A percentile compares a stretch with the other conserved stretches of the same genome.
Conservation (phyloP, 1,140 invertebrate genomes). For the Drosophila punjabiensis region DNA sequence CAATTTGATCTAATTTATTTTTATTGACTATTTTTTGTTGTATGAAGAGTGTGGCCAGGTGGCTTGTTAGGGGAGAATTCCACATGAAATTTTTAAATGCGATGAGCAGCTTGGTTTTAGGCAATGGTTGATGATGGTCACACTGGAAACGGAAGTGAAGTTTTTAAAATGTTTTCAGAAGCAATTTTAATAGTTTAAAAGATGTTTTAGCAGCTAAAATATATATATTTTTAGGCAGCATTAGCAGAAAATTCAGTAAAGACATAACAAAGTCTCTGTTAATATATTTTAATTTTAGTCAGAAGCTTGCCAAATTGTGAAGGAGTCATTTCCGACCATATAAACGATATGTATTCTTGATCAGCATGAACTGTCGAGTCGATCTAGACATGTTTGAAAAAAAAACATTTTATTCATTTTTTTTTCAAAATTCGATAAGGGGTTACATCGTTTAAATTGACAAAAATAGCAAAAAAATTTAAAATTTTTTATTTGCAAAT, state of each 20-base stretch:
- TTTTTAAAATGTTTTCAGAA: neutral
- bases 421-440: neutral
- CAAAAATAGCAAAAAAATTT: neutral
- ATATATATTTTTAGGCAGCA: neutral
- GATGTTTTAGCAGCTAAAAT: neutral
- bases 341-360: neutral
- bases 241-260: neutral
- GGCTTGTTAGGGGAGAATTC: rapidly evolving
- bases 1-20: constrained; percentile 38
- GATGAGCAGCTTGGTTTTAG: neutral
- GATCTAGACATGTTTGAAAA: neutral
- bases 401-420: neutral
- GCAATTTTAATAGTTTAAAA: constrained; percentile 5
- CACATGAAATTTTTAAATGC: too few relatives aligned
- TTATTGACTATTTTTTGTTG: constrained; percentile 26
- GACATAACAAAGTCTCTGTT: neutral
- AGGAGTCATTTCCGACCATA: neutral
- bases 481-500: too few relatives aligned
- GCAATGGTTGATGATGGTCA: neutral
- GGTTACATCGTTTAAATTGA: neutral
- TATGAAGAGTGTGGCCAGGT: constrained; percentile 1
- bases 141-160: neutral
- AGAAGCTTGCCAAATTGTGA: neutral
- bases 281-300: neutral
- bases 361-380: neutral